These are phyloP conservation scores for Isichthys henryi DNA, from an alignment of 2,113 vertebrate species.

Conservation along the genomic window DNA sequence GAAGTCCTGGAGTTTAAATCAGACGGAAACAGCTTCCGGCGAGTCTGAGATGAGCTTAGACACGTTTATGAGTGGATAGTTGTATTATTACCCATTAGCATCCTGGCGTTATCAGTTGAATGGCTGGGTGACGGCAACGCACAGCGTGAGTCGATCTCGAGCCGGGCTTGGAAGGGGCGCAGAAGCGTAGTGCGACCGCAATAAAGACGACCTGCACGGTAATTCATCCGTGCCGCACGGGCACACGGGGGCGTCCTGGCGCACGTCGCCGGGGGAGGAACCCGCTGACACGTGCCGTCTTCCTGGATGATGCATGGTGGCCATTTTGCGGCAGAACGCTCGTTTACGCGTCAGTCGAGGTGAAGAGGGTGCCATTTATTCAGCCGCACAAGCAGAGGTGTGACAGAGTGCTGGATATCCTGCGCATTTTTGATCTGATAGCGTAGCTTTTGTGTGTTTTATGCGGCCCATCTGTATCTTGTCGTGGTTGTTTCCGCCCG, in stretches of 20 bases:
- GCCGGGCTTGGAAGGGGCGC: no score
- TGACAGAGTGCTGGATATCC: background rate
- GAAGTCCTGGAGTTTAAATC: background rate
- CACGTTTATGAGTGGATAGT: background rate
- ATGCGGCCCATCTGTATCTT: background rate
- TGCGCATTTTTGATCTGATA: background rate
- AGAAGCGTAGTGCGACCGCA: background rate
- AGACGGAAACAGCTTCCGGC: background rate
- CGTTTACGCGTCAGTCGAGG: background rate
- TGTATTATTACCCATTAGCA: background rate
- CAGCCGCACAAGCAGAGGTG: background rate
- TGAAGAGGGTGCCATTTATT: constrained; percentile 8
- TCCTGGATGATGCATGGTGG: constrained; percentile 9
- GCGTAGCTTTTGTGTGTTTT: background rate
- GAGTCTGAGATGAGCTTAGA: background rate
- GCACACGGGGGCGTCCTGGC: background rate
- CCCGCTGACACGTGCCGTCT: background rate
- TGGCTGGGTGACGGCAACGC: background rate
- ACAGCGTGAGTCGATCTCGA: background rate
- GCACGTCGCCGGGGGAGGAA: background rate
- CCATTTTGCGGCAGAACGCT: background rate
- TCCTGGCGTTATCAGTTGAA: background rate
- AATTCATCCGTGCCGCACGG: background rate
- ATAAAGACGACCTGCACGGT: background rate
- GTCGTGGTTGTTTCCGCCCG: background rate